Evolutionary conservation across 35 echinoderm and acorn worm species (phyloP).

Genomic region (Lytechinus variegatus): DNA sequence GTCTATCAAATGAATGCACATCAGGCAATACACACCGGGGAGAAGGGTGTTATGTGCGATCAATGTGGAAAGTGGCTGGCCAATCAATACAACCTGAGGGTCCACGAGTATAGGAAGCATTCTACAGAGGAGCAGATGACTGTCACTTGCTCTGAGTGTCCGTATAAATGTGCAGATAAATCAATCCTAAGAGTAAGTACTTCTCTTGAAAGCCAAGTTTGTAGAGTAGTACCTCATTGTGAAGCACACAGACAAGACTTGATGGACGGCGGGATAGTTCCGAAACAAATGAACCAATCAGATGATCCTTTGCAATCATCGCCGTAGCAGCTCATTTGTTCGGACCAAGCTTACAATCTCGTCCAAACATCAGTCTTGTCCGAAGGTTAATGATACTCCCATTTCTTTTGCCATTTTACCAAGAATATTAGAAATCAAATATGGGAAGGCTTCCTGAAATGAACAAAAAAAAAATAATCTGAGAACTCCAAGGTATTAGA

Average conservation of each 20-base stretch:
- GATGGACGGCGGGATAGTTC: no score
- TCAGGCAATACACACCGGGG: slow-evolving; percentile 68
- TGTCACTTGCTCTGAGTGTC: slow-evolving; percentile 63
- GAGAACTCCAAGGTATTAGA: background rate
- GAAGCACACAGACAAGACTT: no score
- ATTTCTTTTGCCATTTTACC: no score
- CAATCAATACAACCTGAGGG: slow-evolving; percentile 84
- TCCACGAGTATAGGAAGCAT: slow-evolving; percentile 76
- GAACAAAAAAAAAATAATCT: background rate
- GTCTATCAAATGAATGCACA: slow-evolving; percentile 82
- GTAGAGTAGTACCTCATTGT: no score
- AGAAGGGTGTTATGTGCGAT: slow-evolving; percentile 80
- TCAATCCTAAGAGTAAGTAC: slow-evolving; percentile 76
- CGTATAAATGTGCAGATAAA: slow-evolving; percentile 80
- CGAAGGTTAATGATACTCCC: no score
- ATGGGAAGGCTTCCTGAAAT: background rate
- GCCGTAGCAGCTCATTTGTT: no score
- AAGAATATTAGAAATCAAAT: no score
- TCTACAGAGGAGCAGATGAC: slow-evolving; percentile 78
- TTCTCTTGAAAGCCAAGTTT: no score
- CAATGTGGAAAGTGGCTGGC: slow-evolving; percentile 85
- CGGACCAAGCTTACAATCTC: no score
- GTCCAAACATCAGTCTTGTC: no score
- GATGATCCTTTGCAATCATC: no score
- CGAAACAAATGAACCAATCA: no score